Percentiles rank a stretch among this genome's conserved stretches.
Evolutionary conservation across 2,797 vertebrate species (phyloP).

Genomic region (Nannoperca obscura): DNA sequence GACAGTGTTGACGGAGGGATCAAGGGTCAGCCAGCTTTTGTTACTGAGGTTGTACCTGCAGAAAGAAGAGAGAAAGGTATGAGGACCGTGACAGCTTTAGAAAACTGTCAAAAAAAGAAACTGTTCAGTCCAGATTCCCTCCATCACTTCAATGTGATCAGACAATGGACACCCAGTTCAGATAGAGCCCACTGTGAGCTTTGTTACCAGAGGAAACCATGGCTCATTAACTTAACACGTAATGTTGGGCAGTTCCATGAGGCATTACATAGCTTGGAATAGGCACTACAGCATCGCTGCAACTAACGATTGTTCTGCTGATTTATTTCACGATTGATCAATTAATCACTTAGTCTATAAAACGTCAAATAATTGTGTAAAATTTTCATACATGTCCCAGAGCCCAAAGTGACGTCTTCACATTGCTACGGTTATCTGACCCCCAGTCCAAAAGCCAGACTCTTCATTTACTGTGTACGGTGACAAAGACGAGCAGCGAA

Average conservation of each 20-base stretch:
- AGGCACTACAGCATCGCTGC: too few relatives aligned
- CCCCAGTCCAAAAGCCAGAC: too few relatives aligned
- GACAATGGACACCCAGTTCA: neutral
- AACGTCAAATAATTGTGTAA: too few relatives aligned
- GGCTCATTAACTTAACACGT: neutral
- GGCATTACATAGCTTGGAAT: neutral
- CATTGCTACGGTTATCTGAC: too few relatives aligned
- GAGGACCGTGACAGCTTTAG: neutral
- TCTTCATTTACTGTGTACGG: too few relatives aligned
- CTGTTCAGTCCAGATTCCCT: neutral
- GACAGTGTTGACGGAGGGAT: slow-evolving; percentile 88
- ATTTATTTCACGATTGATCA: too few relatives aligned
- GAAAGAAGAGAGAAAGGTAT: neutral
- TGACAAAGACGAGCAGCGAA: too few relatives aligned
- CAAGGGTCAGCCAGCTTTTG: slow-evolving; percentile 90
- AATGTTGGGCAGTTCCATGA: neutral
- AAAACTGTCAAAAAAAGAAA: neutral
- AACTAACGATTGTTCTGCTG: too few relatives aligned
- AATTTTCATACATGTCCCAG: too few relatives aligned
- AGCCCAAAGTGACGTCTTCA: too few relatives aligned
- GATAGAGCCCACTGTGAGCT: neutral
- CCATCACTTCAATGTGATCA: neutral
- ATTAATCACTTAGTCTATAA: too few relatives aligned
- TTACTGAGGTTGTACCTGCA: slow-evolving; percentile 90
- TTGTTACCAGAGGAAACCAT: neutral